Conservation (phyloP, 2,888 invertebrate genomes). For the Ochropleura plecta region DNA sequence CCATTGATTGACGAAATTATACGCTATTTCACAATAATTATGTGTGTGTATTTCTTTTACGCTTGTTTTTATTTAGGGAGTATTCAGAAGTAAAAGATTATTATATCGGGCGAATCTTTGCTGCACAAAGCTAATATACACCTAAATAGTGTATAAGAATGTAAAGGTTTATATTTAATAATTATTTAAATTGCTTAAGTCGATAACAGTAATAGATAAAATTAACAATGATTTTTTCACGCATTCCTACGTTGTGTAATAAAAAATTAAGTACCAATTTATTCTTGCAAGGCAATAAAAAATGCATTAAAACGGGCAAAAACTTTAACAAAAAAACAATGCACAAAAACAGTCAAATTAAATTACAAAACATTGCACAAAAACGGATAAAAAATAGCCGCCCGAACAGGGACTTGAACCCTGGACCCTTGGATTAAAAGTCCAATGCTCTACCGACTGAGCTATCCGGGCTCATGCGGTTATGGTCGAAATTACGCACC, state of each 20-base stretch:
- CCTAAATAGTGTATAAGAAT: background rate
- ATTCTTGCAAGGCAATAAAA: too few relatives aligned
- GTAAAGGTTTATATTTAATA: background rate
- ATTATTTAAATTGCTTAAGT: background rate
- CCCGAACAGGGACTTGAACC: conserved; percentile 91
- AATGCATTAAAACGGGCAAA: too few relatives aligned
- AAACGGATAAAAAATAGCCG: conserved; percentile 70
- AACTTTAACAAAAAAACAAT: background rate
- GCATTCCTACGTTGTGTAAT: too few relatives aligned
- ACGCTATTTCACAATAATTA: background rate
- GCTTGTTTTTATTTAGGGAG: background rate
- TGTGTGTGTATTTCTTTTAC: background rate
- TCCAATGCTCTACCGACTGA: conserved; percentile 91
- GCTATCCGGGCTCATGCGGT: conserved; percentile 89
- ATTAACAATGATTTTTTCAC: background rate
- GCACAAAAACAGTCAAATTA: background rate
- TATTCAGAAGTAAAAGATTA: background rate
- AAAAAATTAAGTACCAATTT: too few relatives aligned
- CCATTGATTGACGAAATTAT: background rate
- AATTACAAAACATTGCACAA: background rate
- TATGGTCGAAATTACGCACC: conserved; percentile 59
- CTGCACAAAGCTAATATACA: background rate
- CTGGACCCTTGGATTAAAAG: conserved; percentile 91
- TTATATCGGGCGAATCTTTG: background rate
- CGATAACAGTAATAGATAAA: background rate